Conservation (phyloP, 2,113 vertebrate genomes). For the Phasianus colchicus region DNA sequence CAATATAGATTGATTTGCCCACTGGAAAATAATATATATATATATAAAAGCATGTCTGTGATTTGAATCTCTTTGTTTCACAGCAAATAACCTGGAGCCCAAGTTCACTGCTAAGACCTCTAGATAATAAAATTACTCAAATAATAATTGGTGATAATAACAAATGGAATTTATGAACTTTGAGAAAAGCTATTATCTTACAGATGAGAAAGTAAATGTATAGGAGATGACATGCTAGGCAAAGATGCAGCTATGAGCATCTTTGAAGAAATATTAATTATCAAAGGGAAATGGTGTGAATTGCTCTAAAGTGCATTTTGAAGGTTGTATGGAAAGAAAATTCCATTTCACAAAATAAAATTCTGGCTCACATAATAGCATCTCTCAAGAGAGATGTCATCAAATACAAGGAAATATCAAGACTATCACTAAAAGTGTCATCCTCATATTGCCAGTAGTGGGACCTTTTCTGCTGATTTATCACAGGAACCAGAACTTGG, state of each 20-base stretch:
- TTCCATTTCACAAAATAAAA: neutral
- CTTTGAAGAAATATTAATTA: neutral
- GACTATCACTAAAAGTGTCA: neutral
- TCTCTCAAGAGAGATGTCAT: neutral
- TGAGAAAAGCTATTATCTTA: neutral
- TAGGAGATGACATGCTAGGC: neutral
- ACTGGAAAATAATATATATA: neutral
- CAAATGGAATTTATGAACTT: neutral
- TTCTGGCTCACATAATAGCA: neutral
- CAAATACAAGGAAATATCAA: neutral
- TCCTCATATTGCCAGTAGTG: neutral
- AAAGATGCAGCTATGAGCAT: neutral
- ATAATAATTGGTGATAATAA: neutral
- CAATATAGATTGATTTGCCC: accelerated
- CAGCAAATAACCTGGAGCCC: neutral
- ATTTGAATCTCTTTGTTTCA: neutral
- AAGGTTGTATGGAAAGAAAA: neutral
- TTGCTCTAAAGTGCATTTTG: neutral
- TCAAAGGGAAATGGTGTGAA: neutral
- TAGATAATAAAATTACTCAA: neutral
- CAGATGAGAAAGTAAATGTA: neutral
- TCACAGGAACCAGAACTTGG: neutral
- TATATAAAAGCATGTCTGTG: neutral
- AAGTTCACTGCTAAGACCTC: neutral
- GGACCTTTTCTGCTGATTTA: neutral